Percentiles rank a stretch among this genome's conserved stretches.
Conservation (phyloP, 2,888 invertebrate genomes). For the Protula sp. region DNA sequence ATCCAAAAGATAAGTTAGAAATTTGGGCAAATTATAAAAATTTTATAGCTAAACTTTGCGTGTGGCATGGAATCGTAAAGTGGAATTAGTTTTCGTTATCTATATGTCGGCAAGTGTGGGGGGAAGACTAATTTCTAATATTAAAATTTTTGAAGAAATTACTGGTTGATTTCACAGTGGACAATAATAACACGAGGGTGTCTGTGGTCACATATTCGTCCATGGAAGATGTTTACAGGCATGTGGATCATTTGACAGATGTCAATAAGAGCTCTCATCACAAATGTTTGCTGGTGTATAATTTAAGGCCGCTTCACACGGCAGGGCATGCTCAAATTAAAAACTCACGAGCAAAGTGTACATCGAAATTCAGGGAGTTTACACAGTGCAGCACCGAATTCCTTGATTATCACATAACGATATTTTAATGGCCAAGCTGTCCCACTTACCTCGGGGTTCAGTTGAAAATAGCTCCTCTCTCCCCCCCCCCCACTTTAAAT, state of each 20-base stretch:
- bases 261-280: slow-evolving; percentile 54
- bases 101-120: slow-evolving; percentile 69
- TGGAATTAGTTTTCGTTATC: slow-evolving; percentile 66
- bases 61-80: slow-evolving; percentile 41
- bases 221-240: slow-evolving; percentile 57
- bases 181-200: slow-evolving; percentile 62
- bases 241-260: slow-evolving; percentile 61
- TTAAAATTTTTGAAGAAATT: slow-evolving; percentile 57
- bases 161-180: slow-evolving; percentile 64
- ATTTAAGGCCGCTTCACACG: too few relatives aligned
- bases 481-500: too few relatives aligned
- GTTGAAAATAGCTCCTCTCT: too few relatives aligned
- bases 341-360: too few relatives aligned
- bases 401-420: too few relatives aligned
- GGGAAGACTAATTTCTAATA: slow-evolving; percentile 61
- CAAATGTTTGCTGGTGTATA: slow-evolving; percentile 64
- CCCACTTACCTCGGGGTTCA: too few relatives aligned
- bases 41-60: slow-evolving; percentile 57
- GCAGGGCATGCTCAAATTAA: too few relatives aligned
- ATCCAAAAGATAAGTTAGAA: slow-evolving; percentile 54
- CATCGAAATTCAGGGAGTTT: too few relatives aligned
- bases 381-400: too few relatives aligned
- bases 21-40: slow-evolving; percentile 59
- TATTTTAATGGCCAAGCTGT: too few relatives aligned
- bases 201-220: slow-evolving; percentile 65